A percentile compares a stretch with the other conserved stretches of the same genome.
Conservation (phyloP, 2,888 invertebrate species). For the Eilema depressum region DNA sequence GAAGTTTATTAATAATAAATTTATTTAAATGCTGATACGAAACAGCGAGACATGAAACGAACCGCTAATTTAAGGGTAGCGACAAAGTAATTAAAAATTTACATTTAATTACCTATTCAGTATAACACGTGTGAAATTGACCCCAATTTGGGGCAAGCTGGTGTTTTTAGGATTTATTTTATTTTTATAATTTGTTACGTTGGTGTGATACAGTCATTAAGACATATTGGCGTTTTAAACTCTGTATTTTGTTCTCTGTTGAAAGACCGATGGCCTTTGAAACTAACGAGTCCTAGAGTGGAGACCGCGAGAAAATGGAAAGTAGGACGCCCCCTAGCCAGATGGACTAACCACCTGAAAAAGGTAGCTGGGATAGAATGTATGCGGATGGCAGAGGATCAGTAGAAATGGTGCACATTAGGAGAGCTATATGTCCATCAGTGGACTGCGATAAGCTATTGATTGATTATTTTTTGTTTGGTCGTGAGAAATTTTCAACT, state of each 20-base stretch:
- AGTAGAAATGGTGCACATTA: too few species aligned
- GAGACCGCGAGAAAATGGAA: too few species aligned
- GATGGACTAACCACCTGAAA: too few species aligned
- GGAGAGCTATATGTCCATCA: too few species aligned
- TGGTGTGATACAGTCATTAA: not conserved
- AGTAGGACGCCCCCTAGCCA: too few species aligned
- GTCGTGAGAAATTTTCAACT: too few species aligned
- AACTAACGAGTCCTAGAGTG: too few species aligned
- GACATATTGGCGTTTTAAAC: not conserved
- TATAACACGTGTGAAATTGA: constrained; percentile 1
- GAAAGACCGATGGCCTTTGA: too few species aligned
- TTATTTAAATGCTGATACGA: constrained; percentile 8
- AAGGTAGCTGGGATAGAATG: too few species aligned
- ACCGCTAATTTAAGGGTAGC: not conserved
- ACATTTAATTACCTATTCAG: constrained; percentile 7
- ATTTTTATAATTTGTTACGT: not conserved
- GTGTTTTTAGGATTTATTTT: not conserved
- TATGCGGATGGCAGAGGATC: too few species aligned
- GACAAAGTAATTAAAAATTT: constrained; percentile 12
- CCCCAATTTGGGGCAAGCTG: not conserved
- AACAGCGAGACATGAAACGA: not conserved
- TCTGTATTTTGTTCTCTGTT: not conserved
- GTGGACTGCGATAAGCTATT: too few species aligned
- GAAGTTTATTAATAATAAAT: not conserved
- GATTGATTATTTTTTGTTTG: too few species aligned